Conservation (phyloP, 2,113 vertebrate species). For the Sylvia atricapilla region DNA sequence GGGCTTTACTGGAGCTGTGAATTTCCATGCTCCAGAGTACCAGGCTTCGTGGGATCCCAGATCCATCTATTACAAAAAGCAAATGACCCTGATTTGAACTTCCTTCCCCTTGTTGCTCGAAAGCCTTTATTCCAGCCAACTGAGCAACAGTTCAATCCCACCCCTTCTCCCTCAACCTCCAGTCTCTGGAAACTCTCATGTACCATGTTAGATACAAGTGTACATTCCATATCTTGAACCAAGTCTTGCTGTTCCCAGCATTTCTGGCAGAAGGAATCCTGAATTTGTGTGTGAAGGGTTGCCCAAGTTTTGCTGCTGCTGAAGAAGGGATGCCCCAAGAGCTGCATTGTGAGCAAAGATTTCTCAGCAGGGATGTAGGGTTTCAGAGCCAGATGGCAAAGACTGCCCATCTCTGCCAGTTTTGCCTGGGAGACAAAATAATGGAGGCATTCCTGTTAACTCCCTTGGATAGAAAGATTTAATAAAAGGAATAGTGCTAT, state of each 20-base stretch:
- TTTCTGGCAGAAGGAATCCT: neutral
- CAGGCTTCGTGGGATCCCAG: neutral
- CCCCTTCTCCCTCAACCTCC: neutral
- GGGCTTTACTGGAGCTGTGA: neutral
- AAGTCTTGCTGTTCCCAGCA: neutral
- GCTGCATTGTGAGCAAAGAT: neutral
- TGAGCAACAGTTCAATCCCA: neutral
- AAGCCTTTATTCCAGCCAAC: neutral
- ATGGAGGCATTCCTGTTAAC: neutral
- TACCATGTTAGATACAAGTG: neutral
- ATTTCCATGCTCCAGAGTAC: neutral
- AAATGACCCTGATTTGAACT: slow-evolving; percentile 41
- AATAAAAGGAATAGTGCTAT: neutral
- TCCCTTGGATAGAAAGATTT: neutral
- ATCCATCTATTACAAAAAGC: neutral
- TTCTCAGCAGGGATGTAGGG: neutral
- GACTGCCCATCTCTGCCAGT: neutral
- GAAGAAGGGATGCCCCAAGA: neutral
- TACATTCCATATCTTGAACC: neutral
- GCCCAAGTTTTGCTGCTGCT: neutral
- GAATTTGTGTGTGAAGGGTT: neutral
- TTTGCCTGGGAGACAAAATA: neutral
- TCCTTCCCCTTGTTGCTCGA: neutral
- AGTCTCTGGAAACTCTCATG: neutral
- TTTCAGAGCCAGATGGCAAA: neutral